Evolutionary conservation across 2,113 vertebrate genomes (phyloP).

Genomic region (Pao palembangensis): DNA sequence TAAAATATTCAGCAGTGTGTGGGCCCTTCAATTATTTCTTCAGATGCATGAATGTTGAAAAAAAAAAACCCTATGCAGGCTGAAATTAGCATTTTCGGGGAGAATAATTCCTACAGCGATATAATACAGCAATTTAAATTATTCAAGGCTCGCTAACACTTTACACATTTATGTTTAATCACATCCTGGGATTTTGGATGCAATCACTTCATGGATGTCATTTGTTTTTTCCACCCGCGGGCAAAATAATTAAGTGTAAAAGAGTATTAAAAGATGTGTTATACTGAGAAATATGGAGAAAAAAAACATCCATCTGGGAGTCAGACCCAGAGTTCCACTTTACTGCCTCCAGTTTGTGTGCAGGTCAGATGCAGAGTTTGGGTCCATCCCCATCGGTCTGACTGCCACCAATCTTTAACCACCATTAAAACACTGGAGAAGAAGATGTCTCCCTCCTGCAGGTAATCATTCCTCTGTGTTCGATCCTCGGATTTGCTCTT

Average conservation of each 20-base stretch:
- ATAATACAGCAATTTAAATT: constrained; percentile 60
- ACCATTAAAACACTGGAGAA: constrained; percentile 14
- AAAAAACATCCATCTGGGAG: constrained; percentile 10
- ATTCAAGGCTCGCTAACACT: constrained; percentile 52
- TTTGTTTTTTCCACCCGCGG: constrained; percentile 34
- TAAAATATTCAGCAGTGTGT: constrained; percentile 68
- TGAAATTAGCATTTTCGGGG: constrained; percentile 61
- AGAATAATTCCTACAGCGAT: constrained; percentile 46
- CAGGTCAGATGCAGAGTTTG: neutral
- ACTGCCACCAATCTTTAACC: constrained; percentile 40
- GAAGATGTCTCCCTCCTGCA: constrained; percentile 38
- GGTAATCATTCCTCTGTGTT: constrained; percentile 40
- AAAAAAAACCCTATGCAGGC: constrained; percentile 35
- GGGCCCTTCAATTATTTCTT: constrained; percentile 67
- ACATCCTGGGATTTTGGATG: constrained; percentile 50
- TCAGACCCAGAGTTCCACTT: constrained; percentile 10
- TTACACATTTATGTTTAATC: constrained; percentile 61
- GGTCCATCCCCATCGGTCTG: constrained; percentile 4
- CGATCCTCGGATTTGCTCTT: constrained; percentile 13
- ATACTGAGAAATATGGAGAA: constrained; percentile 25
- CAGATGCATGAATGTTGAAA: constrained; percentile 60
- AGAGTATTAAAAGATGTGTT: constrained; percentile 14
- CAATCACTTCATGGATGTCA: constrained; percentile 33
- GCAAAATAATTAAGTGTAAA: constrained; percentile 33
- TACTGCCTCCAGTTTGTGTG: neutral